These are phyloP conservation scores for Haliaeetus leucogaster DNA, from an alignment of 2,113 vertebrate genomes.

Conservation along the genomic window DNA sequence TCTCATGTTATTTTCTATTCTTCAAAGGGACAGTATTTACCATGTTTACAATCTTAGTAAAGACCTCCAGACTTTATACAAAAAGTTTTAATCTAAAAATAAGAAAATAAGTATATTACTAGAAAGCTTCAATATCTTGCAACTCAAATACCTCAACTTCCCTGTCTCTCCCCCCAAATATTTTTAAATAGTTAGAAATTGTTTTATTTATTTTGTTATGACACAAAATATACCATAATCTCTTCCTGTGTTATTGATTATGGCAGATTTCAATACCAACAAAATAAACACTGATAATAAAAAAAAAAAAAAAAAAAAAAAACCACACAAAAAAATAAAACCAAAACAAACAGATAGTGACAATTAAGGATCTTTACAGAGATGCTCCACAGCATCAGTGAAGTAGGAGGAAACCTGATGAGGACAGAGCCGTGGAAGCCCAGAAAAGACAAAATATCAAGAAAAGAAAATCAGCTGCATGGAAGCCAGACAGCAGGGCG, in stretches of 20 bases:
- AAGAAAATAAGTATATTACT: background rate
- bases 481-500: background rate
- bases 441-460: background rate
- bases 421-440: background rate
- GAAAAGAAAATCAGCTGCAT: background rate
- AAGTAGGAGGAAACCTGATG: background rate
- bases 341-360: background rate
- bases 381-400: background rate
- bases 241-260: background rate
- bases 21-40: background rate
- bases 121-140: background rate
- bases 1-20: background rate
- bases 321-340: background rate
- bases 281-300: background rate
- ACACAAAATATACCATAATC: background rate
- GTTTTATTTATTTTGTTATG: background rate
- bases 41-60: background rate
- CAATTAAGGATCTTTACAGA: background rate
- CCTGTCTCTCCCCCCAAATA: fast-evolving
- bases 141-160: background rate
- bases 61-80: background rate
- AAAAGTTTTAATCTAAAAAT: background rate
- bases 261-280: background rate
- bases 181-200: background rate
- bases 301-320: background rate